These are phyloP conservation scores for Gymnoscelis rufifasciata DNA, from an alignment of 2,888 invertebrate species.

Conservation along the genomic window DNA sequence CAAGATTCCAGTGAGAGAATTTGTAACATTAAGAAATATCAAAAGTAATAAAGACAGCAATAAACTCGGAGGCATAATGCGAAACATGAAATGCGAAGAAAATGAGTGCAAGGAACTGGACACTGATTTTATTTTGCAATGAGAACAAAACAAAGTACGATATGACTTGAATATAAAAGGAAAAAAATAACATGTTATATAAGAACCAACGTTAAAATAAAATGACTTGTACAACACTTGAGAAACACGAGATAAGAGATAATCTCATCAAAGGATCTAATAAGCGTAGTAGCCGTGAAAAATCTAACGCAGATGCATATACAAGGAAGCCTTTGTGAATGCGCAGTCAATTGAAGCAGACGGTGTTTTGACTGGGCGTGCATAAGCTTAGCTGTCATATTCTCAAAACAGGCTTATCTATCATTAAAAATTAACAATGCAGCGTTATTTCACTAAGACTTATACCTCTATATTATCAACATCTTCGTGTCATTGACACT, in stretches of 20 bases:
- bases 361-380: conserved; percentile 19
- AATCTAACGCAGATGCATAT: conserved; percentile 27
- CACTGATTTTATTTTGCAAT: conserved; percentile 3
- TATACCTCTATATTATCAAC: too few species aligned
- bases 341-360: conserved; percentile 23
- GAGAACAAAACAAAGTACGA: not conserved
- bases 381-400: conserved; percentile 24
- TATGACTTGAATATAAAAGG: not conserved
- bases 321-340: conserved; percentile 41
- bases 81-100: conserved; percentile 13
- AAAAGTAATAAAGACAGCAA: conserved; percentile 23
- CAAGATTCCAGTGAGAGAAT: conserved; percentile 5
- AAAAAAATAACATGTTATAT: not conserved
- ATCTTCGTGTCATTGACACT: not conserved
- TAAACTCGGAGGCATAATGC: conserved; percentile 25
- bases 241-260: conserved; percentile 11
- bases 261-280: conserved; percentile 29
- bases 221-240: not conserved
- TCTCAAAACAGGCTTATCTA: conserved; percentile 1
- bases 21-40: conserved; percentile 22
- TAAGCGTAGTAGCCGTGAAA: conserved; percentile 34
- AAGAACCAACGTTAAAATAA: too few species aligned
- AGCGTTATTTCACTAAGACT: too few species aligned
- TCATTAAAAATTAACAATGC: not conserved
- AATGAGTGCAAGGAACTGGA: not conserved